phyloP scores from a whole-genome alignment of 2,113 vertebrate genomes.

The Nymphicus hollandicus region DNA sequence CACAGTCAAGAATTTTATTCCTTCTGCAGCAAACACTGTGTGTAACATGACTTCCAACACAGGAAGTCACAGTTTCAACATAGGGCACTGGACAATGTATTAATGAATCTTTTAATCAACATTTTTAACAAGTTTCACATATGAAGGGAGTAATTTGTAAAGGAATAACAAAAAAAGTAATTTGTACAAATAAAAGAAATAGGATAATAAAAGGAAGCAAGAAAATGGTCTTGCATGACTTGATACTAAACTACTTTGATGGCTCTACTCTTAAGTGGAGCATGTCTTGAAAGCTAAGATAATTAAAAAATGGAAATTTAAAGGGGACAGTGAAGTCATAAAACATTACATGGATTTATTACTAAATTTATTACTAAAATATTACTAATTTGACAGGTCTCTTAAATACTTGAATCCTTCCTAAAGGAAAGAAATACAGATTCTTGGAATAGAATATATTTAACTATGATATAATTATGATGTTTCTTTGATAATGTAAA shows the following conservation, averaged over 20 bases:
- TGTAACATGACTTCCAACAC: background rate
- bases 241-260: background rate
- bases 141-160: background rate
- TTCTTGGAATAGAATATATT: background rate
- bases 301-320: background rate
- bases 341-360: background rate
- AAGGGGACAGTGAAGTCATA: background rate
- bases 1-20: background rate
- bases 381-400: background rate
- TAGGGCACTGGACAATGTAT: background rate
- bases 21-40: background rate
- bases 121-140: background rate
- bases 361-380: background rate
- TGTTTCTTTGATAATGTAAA: background rate
- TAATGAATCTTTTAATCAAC: background rate
- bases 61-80: background rate
- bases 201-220: background rate
- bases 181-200: background rate
- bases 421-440: background rate
- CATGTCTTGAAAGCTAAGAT: background rate
- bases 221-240: background rate
- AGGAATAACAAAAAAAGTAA: background rate
- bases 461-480: background rate
- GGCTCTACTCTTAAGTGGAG: background rate
- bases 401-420: background rate